Conservation (phyloP, 1,140 invertebrate genomes). For the Medauroidea extradentata region DNA sequence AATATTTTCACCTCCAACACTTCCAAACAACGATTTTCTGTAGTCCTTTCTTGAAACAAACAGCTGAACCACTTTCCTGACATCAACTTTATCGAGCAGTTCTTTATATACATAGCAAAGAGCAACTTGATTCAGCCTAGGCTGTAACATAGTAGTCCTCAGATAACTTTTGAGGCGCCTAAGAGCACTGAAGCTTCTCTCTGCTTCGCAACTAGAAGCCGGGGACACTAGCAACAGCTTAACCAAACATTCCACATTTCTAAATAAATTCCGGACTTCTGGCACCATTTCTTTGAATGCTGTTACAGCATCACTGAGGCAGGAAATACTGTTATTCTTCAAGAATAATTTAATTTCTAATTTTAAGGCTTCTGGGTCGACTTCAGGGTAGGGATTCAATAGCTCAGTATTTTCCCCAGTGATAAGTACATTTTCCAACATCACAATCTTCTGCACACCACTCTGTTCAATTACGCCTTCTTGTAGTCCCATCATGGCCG, state of each 20-base stretch:
- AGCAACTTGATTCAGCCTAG: constrained; percentile 19
- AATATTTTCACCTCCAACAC: too few relatives aligned
- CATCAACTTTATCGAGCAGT: constrained; percentile 11
- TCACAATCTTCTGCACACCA: too few relatives aligned
- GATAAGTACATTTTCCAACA: too few relatives aligned
- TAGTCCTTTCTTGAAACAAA: constrained; percentile 8
- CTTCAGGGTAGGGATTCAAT: too few relatives aligned
- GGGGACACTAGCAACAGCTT: constrained; percentile 17
- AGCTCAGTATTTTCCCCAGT: too few relatives aligned
- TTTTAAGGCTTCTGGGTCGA: too few relatives aligned
- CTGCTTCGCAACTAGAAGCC: constrained; percentile 18
- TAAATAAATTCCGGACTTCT: not conserved
- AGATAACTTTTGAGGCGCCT: constrained; percentile 20
- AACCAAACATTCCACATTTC: constrained; percentile 11
- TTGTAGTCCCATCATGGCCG: too few relatives aligned
- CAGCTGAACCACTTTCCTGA: constrained; percentile 12
- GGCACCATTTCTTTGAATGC: constrained; percentile 6
- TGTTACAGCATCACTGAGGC: constrained; percentile 6
- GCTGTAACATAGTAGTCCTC: constrained; percentile 19
- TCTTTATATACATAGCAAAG: constrained; percentile 17
- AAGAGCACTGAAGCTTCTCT: constrained; percentile 17
- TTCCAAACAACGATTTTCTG: not conserved
- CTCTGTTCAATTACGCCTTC: too few relatives aligned
- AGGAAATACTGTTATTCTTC: too few relatives aligned
- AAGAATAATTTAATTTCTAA: too few relatives aligned